phyloP scores from a whole-genome alignment of 2,113 vertebrate species.

The Machaerirhynchus nigripectus region DNA sequence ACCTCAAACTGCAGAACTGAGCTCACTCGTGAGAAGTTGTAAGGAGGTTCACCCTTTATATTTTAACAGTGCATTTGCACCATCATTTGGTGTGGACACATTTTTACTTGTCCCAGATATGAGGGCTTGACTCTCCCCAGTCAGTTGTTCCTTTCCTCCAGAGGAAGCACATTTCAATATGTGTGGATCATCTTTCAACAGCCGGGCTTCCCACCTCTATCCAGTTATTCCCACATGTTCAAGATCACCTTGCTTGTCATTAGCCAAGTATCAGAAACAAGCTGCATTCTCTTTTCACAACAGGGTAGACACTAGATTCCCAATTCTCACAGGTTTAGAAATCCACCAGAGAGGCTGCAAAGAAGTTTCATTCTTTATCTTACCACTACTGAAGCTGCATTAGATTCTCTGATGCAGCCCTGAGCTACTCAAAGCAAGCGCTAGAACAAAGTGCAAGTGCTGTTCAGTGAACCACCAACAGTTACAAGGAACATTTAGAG shows the following conservation, averaged over 20 bases:
- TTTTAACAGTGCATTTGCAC: neutral
- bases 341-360: neutral
- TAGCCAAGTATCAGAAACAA: neutral
- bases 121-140: no score
- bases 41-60: neutral
- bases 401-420: neutral
- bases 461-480: neutral
- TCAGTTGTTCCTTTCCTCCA: neutral
- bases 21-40: accelerated
- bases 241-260: neutral
- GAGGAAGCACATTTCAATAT: neutral
- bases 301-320: neutral
- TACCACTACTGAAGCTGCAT: neutral
- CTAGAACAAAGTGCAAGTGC: neutral
- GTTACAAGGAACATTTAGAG: neutral
- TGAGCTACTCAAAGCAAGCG: neutral
- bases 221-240: neutral
- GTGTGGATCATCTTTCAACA: neutral
- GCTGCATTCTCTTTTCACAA: neutral
- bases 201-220: neutral
- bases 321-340: neutral
- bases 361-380: neutral
- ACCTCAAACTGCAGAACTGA: neutral
- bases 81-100: accelerated
- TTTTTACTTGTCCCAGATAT: neutral